Evolutionary conservation across 2,888 invertebrate genomes (phyloP).

Genomic region (Limnephilus marmoratus): DNA sequence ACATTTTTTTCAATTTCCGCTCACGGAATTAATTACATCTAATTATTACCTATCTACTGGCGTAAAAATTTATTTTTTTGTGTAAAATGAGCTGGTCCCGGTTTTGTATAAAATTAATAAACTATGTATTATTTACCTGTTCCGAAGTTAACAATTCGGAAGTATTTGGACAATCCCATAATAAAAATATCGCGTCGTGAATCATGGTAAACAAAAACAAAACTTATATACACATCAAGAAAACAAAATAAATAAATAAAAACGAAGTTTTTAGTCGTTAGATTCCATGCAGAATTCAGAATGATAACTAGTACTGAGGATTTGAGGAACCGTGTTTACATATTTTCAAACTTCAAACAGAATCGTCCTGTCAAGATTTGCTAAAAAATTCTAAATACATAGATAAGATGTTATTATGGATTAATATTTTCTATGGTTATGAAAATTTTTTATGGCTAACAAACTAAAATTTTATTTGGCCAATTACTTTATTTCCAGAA

Average conservation of each 20-base stretch:
- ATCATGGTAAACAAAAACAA: constrained; percentile 75
- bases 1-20: too few relatives aligned
- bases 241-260: not conserved
- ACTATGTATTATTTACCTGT: constrained; percentile 67
- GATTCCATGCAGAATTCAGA: not conserved
- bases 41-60: too few relatives aligned
- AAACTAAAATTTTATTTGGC: not conserved
- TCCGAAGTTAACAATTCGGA: constrained; percentile 67
- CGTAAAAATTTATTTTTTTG: too few relatives aligned
- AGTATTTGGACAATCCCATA: constrained; percentile 79
- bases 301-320: not conserved
- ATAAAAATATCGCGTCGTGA: constrained; percentile 81
- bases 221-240: not conserved
- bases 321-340: not conserved
- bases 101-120: too few relatives aligned
- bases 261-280: not conserved
- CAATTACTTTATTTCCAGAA: too few relatives aligned
- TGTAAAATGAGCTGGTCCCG: too few relatives aligned
- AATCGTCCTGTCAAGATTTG: not conserved
- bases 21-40: too few relatives aligned
- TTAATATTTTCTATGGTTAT: not conserved
- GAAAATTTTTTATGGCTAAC: not conserved
- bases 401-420: too few relatives aligned
- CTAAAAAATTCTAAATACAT: too few relatives aligned
- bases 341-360: not conserved